A percentile compares a stretch with the other conserved stretches of the same genome.
Evolutionary conservation across 2,888 invertebrate genomes (phyloP).

Genomic region (Polymixis flavicincta): DNA sequence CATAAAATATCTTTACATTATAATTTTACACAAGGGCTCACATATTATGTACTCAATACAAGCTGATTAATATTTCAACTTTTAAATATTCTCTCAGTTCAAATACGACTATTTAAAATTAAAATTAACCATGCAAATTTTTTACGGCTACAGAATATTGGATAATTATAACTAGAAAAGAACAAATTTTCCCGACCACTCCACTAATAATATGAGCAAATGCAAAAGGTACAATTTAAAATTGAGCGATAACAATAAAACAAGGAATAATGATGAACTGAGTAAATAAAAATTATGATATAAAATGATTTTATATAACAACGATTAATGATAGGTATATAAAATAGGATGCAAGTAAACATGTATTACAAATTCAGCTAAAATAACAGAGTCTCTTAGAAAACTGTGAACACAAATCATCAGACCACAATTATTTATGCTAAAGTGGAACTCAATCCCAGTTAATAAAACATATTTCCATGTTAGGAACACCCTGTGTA

Average conservation of each 20-base stretch:
- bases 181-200: slow-evolving; percentile 45
- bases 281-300: slow-evolving; percentile 63
- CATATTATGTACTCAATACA: slow-evolving; percentile 57
- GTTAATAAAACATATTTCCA: slow-evolving; percentile 43
- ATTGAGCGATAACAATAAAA: slow-evolving; percentile 73
- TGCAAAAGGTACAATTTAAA: slow-evolving; percentile 81
- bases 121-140: slow-evolving; percentile 63
- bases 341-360: slow-evolving; percentile 49
- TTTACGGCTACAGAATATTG: slow-evolving; percentile 58
- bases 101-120: slow-evolving; percentile 64
- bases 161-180: slow-evolving; percentile 52
- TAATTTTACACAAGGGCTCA: slow-evolving; percentile 73
- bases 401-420: slow-evolving; percentile 62
- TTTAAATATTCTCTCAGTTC: slow-evolving; percentile 72
- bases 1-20: slow-evolving; percentile 71
- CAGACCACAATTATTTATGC: slow-evolving; percentile 52
- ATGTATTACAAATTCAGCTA: slow-evolving; percentile 59
- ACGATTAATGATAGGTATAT: slow-evolving; percentile 59
- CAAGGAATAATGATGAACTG: slow-evolving; percentile 50
- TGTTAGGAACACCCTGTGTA: slow-evolving; percentile 29
- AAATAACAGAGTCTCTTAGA: slow-evolving; percentile 54
- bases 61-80: slow-evolving; percentile 62
- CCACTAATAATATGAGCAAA: slow-evolving; percentile 79
- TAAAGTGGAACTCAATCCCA: slow-evolving; percentile 31
- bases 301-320: slow-evolving; percentile 76